Evolutionary conservation across 2,113 vertebrate genomes (phyloP), one percentile per base, ranked within the genome.

Genomic region (Buteo buteo): DNA sequence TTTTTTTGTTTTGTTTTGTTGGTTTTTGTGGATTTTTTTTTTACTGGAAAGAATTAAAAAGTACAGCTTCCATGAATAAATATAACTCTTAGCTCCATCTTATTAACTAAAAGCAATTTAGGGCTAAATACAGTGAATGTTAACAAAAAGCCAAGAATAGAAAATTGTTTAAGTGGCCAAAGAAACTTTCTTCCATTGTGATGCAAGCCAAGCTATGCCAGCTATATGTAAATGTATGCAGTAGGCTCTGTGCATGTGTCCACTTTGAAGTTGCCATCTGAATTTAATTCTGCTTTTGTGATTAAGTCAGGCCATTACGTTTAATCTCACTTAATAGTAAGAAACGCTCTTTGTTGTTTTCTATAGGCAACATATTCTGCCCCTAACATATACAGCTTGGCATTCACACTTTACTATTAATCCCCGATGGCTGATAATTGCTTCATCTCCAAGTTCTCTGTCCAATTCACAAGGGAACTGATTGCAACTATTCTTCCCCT

Each of bases 261-360:
- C 98, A 98, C 98, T 98, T 98, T 98, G 98, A 98, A 98, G 98
- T 98, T 96, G 97, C 98, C 98, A 98, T 98, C 98, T 98, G 98
- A 98, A 98, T 98, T 98, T 98, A 98, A 98, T 98, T 98, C 98
- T 98, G 98, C 96, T 96, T 98, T 98, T 98, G 98, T 98, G 98
- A 98, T 98, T 97, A 98, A 98, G 98, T 98, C 98, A 98, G 98
- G 97, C 98, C 97, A 98, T 98, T 98, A 98, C 98, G 98, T 98
- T 98, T 98, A 98, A 98, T 98, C 98, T 98, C 98, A 98, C 98
- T 98, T 98, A 98, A 98, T 98, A 98, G 98, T 98, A 98, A 98
- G 98, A 98, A 97, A 97, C 96, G 97, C 93, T 97, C 98, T 98
- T 98, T 98, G 98, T 98, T 97, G 98, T 96, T 98, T 98, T 98